phyloP scores from a whole-genome alignment of 2,113 vertebrate genomes.

The Cichladusa arquata region DNA sequence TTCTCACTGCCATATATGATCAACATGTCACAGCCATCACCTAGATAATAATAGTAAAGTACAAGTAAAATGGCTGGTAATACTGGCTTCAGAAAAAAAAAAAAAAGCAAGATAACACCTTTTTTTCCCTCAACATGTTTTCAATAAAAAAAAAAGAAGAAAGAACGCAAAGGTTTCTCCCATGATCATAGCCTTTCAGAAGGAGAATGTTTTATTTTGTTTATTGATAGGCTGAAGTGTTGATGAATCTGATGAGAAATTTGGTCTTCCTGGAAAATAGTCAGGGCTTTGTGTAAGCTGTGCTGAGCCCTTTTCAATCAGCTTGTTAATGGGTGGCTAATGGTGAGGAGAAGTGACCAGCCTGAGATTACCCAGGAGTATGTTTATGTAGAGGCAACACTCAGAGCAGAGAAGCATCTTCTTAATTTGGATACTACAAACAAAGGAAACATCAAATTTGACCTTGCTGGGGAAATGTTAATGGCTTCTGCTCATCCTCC shows the following conservation, averaged over 20 bases:
- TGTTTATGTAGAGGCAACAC: constrained; percentile 73
- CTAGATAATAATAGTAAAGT: constrained; percentile 85
- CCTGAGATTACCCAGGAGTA: constrained; percentile 75
- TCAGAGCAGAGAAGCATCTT: constrained; percentile 68
- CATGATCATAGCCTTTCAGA: constrained; percentile 38
- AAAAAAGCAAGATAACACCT: constrained; percentile 46
- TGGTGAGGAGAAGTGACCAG: constrained; percentile 76
- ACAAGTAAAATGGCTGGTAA: constrained; percentile 82
- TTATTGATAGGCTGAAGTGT: constrained; percentile 60
- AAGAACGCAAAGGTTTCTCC: constrained; percentile 29
- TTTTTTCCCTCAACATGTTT: constrained; percentile 9
- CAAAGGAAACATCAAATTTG: constrained; percentile 82
- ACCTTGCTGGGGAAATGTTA: constrained; percentile 82
- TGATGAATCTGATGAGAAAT: constrained; percentile 72
- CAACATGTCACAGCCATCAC: constrained; percentile 89
- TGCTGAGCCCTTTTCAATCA: constrained; percentile 76
- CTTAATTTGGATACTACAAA: constrained; percentile 81
- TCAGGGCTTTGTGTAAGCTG: constrained; percentile 69
- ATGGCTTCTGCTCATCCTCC: constrained; percentile 77
- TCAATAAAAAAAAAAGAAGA: not conserved
- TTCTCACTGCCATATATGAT: constrained; percentile 92
- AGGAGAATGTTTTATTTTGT: constrained; percentile 42
- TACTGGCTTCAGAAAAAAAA: constrained; percentile 64
- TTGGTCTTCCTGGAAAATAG: constrained; percentile 73
- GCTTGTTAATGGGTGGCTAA: constrained; percentile 81